These are phyloP conservation scores for Pocillopora verrucosa DNA, from an alignment of 64 coral and sea anemone species.

Conservation along the genomic window DNA sequence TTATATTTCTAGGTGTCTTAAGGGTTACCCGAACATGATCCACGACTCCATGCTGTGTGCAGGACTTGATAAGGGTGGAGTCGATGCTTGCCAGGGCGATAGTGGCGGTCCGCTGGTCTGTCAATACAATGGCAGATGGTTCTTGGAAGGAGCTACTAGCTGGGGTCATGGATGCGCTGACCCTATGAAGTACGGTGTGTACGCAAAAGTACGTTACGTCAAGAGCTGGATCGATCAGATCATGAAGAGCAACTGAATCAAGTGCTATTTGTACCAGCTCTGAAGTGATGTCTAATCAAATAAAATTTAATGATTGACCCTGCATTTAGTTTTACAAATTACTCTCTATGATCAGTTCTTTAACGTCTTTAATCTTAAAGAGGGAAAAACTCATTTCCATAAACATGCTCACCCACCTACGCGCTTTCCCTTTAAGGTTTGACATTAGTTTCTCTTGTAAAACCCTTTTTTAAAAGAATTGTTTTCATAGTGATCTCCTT, in stretches of 20 bases:
- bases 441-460: too few relatives aligned
- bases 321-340: too few relatives aligned
- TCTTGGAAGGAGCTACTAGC: conserved; percentile 44
- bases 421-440: too few relatives aligned
- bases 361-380: too few relatives aligned
- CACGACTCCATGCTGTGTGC: conserved; percentile 65
- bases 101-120: conserved; percentile 62
- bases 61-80: conserved; percentile 34
- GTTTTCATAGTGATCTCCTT: too few relatives aligned
- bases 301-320: not conserved
- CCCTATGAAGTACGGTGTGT: conserved; percentile 44
- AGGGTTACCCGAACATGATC: conserved; percentile 53
- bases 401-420: too few relatives aligned
- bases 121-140: conserved; percentile 30
- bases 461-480: too few relatives aligned
- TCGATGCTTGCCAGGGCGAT: conserved; percentile 59
- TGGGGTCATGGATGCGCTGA: conserved; percentile 53
- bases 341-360: too few relatives aligned
- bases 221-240: conserved; percentile 34
- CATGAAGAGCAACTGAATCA: not conserved
- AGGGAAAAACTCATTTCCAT: too few relatives aligned
- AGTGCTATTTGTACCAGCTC: not conserved
- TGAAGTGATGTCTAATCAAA: not conserved
- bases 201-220: conserved; percentile 44
- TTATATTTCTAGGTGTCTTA: conserved; percentile 23